Percentiles rank a stretch among this genome's conserved stretches.
Conservation (phyloP, 2,113 vertebrate genomes). For the Crocuta crocuta region DNA sequence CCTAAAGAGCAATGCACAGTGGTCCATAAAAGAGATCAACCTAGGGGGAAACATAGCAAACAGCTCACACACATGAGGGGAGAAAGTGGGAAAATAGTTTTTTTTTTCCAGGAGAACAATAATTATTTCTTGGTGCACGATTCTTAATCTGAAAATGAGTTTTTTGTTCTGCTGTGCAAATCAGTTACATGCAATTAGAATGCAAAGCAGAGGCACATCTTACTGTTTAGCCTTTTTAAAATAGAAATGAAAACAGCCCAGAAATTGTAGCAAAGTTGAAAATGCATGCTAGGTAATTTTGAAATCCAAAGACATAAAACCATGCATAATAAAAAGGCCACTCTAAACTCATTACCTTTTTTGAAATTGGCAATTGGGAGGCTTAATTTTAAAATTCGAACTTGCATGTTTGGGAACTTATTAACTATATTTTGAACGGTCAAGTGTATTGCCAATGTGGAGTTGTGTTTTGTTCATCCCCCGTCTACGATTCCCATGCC, state of each 20-base stretch:
- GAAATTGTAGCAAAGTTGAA: conserved; percentile 87
- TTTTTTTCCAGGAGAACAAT: conserved; percentile 79
- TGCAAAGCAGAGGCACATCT: conserved; percentile 86
- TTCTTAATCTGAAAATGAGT: conserved; percentile 87
- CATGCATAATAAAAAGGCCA: conserved; percentile 84
- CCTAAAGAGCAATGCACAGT: conserved; percentile 80
- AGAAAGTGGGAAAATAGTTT: conserved; percentile 66
- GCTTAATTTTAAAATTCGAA: conserved; percentile 83
- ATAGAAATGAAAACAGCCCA: conserved; percentile 87
- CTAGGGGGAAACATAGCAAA: conserved; percentile 73
- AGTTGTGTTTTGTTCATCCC: conserved; percentile 63
- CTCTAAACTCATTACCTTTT: conserved; percentile 78
- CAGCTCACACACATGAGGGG: conserved; percentile 71
- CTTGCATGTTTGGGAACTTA: conserved; percentile 78
- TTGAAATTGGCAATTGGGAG: conserved; percentile 78
- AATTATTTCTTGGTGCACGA: conserved; percentile 86
- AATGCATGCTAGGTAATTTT: conserved; percentile 86
- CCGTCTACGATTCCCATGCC: conserved; percentile 67
- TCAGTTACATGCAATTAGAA: conserved; percentile 88
- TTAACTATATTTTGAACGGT: conserved; percentile 67
- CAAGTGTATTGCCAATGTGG: conserved; percentile 14
- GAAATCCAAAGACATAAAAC: conserved; percentile 87
- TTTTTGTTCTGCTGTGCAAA: conserved; percentile 88
- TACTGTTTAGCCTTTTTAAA: conserved; percentile 85
- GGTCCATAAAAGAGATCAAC: conserved; percentile 80